Base-by-base conservation (phyloP, 2,888 invertebrate genomes). In the Biston betularia region DNA sequence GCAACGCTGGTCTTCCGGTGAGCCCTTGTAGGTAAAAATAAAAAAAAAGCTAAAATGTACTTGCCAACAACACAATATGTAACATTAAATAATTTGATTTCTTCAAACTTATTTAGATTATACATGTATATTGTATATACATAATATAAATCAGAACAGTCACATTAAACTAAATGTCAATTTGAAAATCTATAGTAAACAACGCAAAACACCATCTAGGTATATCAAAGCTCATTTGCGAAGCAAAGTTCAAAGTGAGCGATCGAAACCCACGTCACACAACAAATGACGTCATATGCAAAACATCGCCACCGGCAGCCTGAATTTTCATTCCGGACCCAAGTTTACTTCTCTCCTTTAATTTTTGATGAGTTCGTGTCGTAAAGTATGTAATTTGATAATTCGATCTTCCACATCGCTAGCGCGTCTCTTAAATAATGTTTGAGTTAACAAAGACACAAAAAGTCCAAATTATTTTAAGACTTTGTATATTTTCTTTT, bases 161-260 rank as follows among this genome's bases (percentile, higher is more conserved):
- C 24, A 24, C 24, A 24, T 24, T 24, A 24, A 40, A 40, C 9
- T 15, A 34, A n/a, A n/a, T n/a, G n/a, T 6, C 14, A 46, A 15
- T 8, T 14, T 24, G 15, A 42, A 42, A 54, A 15, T 54, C 24
- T 24, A 24, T 24, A 24, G 24, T 2, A 24, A 24, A 3, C 14
- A 53, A 2, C 4, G 40, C 15, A 11, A 3, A 15, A 24, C n/a
- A 11, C 24, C 53, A 40, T 6, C 24, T 24, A 15, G 15, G 11
- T 40, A 12, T 24, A 54, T 24, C 40, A 40, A 54, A 0, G 40
- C 40, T 54, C 12, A 44, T 50, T 50, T 15, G 35, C 10, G 35
- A 33, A 57, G 34, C 42, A 40, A 69, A 69, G 75, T 74, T 70
- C 66, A 67, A 71, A 68, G 60, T 69, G 60, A 75, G 55, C 49